A percentile compares a stretch with the other conserved stretches of the same genome.
Conservation (phyloP, 2,113 vertebrate genomes). For the Lonchura striata region DNA sequence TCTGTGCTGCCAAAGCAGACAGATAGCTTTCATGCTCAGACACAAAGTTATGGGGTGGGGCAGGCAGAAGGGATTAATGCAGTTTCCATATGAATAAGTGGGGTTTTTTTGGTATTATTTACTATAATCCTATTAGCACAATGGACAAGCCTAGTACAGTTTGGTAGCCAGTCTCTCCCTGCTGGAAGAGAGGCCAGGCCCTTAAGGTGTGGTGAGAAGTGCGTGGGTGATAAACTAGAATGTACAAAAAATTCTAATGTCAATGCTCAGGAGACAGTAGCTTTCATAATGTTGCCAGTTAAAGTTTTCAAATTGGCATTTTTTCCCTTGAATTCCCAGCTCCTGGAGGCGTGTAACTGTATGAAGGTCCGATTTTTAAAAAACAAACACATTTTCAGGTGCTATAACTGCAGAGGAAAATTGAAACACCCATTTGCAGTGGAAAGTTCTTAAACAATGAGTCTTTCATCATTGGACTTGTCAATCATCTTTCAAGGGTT, state of each 20-base stretch:
- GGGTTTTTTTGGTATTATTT: not conserved
- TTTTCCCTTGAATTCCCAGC: not conserved
- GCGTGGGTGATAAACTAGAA: not conserved
- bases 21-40: conserved; percentile 17
- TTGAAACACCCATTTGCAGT: not conserved
- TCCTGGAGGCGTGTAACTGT: not conserved
- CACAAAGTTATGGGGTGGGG: conserved; percentile 5
- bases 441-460: not conserved
- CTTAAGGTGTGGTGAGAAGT: conserved; percentile 53
- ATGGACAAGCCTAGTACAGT: not conserved
- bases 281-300: not conserved
- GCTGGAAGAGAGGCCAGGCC: not conserved
- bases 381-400: not conserved
- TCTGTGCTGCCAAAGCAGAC: conserved; percentile 19
- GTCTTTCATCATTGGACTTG: not conserved
- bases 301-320: not conserved
- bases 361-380: not conserved
- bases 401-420: not conserved
- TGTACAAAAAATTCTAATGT: not conserved
- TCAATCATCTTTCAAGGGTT: not conserved
- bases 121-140: not conserved
- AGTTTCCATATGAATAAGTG: conserved; percentile 10
- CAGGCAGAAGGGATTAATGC: conserved; percentile 1
- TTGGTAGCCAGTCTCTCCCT: not conserved
- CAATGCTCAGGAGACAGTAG: not conserved